A percentile compares a stretch with the other conserved stretches of the same genome.
Conservation (phyloP, 2,113 vertebrate species). For the Apaloderma vittatum region DNA sequence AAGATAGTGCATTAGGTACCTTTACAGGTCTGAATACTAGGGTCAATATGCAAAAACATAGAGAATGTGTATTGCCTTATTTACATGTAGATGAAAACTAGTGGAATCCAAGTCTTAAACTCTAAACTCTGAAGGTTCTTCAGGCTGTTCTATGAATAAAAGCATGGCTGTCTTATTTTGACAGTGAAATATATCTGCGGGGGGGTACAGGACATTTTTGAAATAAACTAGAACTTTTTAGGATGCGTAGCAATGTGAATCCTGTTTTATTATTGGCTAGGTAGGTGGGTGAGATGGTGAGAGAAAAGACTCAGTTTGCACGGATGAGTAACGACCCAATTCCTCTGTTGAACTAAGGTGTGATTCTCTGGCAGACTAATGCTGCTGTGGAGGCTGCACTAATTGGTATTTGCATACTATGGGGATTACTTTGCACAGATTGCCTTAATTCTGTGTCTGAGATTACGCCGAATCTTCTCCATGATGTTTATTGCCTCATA, state of each 20-base stretch:
- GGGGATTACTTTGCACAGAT: neutral
- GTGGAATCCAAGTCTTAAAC: neutral
- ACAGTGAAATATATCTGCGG: neutral
- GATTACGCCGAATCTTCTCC: neutral
- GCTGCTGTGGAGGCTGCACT: slow-evolving; percentile 10
- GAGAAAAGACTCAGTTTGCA: neutral
- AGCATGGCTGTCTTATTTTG: neutral
- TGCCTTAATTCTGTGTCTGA: slow-evolving; percentile 5
- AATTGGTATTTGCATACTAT: slow-evolving; percentile 29
- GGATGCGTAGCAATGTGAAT: neutral
- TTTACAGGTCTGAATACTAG: neutral
- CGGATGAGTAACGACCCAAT: slow-evolving; percentile 30
- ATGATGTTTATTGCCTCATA: neutral
- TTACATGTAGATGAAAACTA: neutral
- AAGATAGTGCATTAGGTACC: neutral
- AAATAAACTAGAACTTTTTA: neutral
- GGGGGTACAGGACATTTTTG: neutral
- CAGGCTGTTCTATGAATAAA: neutral
- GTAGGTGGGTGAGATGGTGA: neutral
- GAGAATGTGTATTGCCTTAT: neutral
- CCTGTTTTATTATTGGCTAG: neutral
- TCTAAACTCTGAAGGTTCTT: neutral
- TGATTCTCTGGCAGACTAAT: slow-evolving; percentile 32
- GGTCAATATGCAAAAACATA: neutral
- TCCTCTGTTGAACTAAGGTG: slow-evolving; percentile 7